phyloP scores from a whole-genome alignment of 2,888 invertebrate genomes.

The Polydesmus complanatus region DNA sequence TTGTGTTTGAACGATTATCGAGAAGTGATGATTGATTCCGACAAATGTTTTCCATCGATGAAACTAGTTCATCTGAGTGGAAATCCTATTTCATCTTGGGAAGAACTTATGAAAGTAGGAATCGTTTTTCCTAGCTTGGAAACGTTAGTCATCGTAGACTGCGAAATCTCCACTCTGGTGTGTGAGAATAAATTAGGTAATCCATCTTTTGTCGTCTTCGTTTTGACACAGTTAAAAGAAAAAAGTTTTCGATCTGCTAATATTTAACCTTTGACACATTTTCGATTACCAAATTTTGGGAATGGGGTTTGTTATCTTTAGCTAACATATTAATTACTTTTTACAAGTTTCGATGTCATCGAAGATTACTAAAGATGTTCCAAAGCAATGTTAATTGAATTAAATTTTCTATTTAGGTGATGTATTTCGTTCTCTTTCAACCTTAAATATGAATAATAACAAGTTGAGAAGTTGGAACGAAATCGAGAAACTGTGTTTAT shows the following conservation, averaged over 20 bases:
- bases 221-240: too few species aligned
- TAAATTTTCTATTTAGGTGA: conserved; percentile 8
- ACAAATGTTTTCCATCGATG: conserved; percentile 39
- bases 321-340: too few species aligned
- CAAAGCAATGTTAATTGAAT: too few species aligned
- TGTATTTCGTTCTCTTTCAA: conserved; percentile 41
- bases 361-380: too few species aligned
- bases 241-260: too few species aligned
- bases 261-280: too few species aligned
- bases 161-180: conserved; percentile 44
- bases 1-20: conserved; percentile 79
- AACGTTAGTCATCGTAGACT: conserved; percentile 70
- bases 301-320: too few species aligned
- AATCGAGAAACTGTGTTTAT: conserved; percentile 68
- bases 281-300: neutral
- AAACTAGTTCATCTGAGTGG: conserved; percentile 74
- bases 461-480: conserved; percentile 74
- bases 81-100: conserved; percentile 72
- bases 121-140: conserved; percentile 72
- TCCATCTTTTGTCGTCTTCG: neutral
- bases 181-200: conserved; percentile 13
- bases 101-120: conserved; percentile 67
- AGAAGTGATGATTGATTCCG: conserved; percentile 50
- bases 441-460: conserved; percentile 63
- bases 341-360: too few species aligned